phyloP scores from a whole-genome alignment of 2,797 vertebrate genomes.

The Aythya fuligula region DNA sequence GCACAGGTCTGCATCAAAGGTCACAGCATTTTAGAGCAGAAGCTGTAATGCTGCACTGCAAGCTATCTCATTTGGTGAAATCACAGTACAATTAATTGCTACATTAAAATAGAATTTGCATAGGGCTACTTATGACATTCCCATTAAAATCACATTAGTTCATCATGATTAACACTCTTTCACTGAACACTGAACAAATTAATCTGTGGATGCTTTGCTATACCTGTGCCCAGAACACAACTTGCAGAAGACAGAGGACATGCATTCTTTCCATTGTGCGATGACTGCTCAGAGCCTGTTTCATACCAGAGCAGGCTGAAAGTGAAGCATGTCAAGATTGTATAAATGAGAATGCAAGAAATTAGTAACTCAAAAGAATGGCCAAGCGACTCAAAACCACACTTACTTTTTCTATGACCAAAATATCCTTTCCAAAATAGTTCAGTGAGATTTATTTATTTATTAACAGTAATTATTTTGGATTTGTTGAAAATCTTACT shows the following conservation, averaged over 20 bases:
- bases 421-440: background rate
- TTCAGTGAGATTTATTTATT: background rate
- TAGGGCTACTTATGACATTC: background rate
- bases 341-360: background rate
- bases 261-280: background rate
- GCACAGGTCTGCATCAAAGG: background rate
- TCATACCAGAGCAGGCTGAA: background rate
- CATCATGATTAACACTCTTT: constrained; percentile 40
- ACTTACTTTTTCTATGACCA: background rate
- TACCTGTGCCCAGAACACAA: background rate
- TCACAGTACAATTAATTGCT: constrained; percentile 16
- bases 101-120: constrained; percentile 48
- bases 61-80: background rate
- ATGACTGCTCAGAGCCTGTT: background rate
- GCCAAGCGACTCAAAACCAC: background rate
- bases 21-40: background rate
- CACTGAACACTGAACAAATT: background rate
- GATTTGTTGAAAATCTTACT: background rate
- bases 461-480: background rate
- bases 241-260: background rate
- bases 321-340: background rate
- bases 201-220: constrained; percentile 4
- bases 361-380: background rate
- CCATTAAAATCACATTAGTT: constrained; percentile 64
- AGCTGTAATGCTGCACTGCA: background rate